These are phyloP conservation scores for Watsonalla cultraria DNA, from an alignment of 2,888 invertebrate species.

Conservation along the genomic window DNA sequence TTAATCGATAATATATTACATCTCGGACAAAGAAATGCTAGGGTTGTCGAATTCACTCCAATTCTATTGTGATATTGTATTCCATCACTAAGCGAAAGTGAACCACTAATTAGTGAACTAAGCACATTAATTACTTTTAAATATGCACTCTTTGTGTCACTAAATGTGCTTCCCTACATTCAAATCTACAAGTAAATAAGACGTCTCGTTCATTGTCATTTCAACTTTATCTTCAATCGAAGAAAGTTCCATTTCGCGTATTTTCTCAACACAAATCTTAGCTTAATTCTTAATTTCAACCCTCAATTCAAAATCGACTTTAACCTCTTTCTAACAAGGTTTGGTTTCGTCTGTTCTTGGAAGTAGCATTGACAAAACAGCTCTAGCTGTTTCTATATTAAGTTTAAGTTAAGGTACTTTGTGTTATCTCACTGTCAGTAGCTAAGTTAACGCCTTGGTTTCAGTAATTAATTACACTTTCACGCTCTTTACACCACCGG, in stretches of 20 bases:
- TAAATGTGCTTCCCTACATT: slow-evolving; percentile 12
- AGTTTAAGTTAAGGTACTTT: slow-evolving; percentile 24
- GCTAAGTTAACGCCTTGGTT: slow-evolving; percentile 30
- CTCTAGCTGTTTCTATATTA: slow-evolving; percentile 11
- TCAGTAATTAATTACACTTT: slow-evolving; percentile 47
- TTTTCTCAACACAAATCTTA: slow-evolving; percentile 36
- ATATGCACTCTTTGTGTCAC: slow-evolving; percentile 15
- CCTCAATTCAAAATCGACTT: background rate
- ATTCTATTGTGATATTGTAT: background rate
- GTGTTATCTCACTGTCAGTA: slow-evolving; percentile 29
- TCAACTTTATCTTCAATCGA: slow-evolving; percentile 38
- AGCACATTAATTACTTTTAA: slow-evolving; percentile 17
- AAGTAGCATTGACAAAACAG: slow-evolving; percentile 7
- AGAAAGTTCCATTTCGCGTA: slow-evolving; percentile 39
- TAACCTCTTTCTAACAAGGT: background rate
- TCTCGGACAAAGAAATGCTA: too few relatives aligned
- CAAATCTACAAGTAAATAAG: slow-evolving; percentile 18
- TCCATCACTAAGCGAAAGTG: slow-evolving; percentile 7
- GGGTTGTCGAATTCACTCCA: too few relatives aligned
- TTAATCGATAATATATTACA: too few relatives aligned
- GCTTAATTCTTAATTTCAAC: background rate
- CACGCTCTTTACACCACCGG: slow-evolving; percentile 34
- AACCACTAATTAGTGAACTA: slow-evolving; percentile 18
- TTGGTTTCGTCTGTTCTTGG: slow-evolving; percentile 5
- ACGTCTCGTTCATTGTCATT: slow-evolving; percentile 32